phyloP scores from a whole-genome alignment of 2,888 invertebrate genomes.

The Therioaphis trifolii region DNA sequence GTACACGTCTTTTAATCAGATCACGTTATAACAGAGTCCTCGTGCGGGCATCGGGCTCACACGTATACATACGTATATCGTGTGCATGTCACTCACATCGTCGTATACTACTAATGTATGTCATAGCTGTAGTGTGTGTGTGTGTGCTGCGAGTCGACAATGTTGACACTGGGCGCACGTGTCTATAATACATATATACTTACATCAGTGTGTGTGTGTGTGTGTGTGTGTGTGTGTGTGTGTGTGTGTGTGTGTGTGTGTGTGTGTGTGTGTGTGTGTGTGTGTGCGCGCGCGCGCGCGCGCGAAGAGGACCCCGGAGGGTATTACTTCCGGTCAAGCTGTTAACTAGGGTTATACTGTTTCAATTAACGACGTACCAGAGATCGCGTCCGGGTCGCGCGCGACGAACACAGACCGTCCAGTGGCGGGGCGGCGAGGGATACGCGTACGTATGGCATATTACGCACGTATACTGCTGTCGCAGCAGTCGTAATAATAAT shows the following conservation, averaged over 20 bases:
- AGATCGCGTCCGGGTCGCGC: constrained; percentile 4
- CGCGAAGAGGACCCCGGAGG: neutral
- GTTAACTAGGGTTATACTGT: constrained; percentile 58
- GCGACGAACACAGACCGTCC: neutral
- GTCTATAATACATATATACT: too few species aligned
- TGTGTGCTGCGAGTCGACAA: constrained; percentile 12
- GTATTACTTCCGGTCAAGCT: constrained; percentile 53
- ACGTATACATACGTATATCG: too few species aligned
- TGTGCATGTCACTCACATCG: too few species aligned
- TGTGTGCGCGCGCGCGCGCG: too few species aligned
- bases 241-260: too few species aligned
- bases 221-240: neutral
- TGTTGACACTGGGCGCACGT: constrained; percentile 48
- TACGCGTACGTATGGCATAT: neutral
- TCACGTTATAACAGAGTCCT: too few species aligned
- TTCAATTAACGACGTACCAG: constrained; percentile 53
- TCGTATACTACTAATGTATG: too few species aligned
- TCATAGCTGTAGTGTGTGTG: too few species aligned
- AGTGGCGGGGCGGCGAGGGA: neutral
- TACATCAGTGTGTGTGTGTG: too few species aligned
- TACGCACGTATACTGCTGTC: neutral
- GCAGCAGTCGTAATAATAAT: constrained; percentile 8
- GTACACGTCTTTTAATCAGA: too few species aligned
- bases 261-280: neutral
- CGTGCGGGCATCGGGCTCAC: too few species aligned